Base-by-base conservation (phyloP, 2,888 invertebrate species). In the Galeopsomyia nigrocyanea region DNA sequence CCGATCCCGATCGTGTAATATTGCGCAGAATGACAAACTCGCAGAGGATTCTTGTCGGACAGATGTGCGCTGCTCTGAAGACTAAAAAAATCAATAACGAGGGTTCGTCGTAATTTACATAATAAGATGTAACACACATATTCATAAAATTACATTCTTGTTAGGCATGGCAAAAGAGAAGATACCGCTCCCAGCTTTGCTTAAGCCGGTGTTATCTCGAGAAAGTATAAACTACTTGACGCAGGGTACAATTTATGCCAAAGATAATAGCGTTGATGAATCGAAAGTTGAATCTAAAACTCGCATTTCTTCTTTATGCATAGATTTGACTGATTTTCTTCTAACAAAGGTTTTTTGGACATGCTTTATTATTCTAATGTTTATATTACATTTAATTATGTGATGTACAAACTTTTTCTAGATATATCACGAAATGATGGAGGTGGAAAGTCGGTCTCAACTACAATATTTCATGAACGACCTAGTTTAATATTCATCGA, bases 31-130 rank as follows among this genome's bases (percentile, higher is more conserved):
- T 81, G 81, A 79, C 81, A 47, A 80, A 81, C 76, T 73, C 77
- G 53, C 81, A 81, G 66, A 79, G 81, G 75, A 81, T 81, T 73
- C 71, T 81, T 70, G 80, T 81, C 2, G 81, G 81, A 19, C 79
- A 79, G 53, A 78, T 78, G 78, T 80, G 81, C 50, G 81, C 81
- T 21, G 78, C 81, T 13, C 71, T 81, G 19, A 81, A 81, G 67
- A 77, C 78, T 53, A 78, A 77, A 19, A 77, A 75, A 51, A 80
- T 79, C 69, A 81, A 81, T 68, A 80, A 76, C 63, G 79, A 81
- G 75, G 81, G 81, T 81, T 55, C 31, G 22, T 39, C 39, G 7
- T 7, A 3, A 26, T 26, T 26, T 26, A 26, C 26, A 7, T 60
- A 22, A 51, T 51, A 5, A 26, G 26, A 2, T 26, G 26, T 26